A percentile compares a stretch with the other conserved stretches of the same genome.
Evolutionary conservation across 2,113 vertebrate species (phyloP).

Genomic region (Paramormyrops kingsleyae): DNA sequence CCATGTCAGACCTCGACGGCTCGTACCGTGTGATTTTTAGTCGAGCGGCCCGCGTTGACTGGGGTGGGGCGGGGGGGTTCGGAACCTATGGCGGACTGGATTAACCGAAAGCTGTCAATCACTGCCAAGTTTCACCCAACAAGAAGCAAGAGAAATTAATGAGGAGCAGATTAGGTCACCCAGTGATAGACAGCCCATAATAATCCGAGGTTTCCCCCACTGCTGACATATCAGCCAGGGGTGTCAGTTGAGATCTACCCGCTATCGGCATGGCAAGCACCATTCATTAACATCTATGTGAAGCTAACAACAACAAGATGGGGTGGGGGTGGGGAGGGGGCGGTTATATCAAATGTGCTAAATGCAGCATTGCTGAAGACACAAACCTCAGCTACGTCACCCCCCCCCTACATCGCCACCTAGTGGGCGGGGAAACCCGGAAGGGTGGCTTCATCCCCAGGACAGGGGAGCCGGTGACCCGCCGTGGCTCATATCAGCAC

Average conservation of each 20-base stretch:
- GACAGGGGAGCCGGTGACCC: background rate
- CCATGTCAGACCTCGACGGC: background rate
- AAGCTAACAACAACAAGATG: background rate
- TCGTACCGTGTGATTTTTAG: background rate
- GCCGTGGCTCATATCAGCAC: background rate
- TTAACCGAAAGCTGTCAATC: background rate
- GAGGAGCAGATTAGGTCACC: background rate
- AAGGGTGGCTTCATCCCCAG: background rate
- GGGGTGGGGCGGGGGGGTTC: background rate
- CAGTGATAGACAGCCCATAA: background rate
- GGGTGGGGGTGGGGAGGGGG: too few relatives aligned
- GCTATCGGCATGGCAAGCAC: background rate
- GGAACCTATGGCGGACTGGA: background rate
- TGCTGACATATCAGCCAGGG: background rate
- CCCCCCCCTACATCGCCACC: background rate
- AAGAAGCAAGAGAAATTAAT: background rate
- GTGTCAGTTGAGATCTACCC: background rate
- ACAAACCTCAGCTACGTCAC: background rate
- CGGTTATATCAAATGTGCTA: background rate
- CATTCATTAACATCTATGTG: background rate
- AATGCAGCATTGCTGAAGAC: background rate
- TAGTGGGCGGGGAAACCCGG: background rate
- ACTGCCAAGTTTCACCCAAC: background rate
- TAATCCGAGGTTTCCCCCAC: background rate
- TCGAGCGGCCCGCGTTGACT: background rate